Conservation (phyloP, 2,888 invertebrate species). For the Anticlea derivata region DNA sequence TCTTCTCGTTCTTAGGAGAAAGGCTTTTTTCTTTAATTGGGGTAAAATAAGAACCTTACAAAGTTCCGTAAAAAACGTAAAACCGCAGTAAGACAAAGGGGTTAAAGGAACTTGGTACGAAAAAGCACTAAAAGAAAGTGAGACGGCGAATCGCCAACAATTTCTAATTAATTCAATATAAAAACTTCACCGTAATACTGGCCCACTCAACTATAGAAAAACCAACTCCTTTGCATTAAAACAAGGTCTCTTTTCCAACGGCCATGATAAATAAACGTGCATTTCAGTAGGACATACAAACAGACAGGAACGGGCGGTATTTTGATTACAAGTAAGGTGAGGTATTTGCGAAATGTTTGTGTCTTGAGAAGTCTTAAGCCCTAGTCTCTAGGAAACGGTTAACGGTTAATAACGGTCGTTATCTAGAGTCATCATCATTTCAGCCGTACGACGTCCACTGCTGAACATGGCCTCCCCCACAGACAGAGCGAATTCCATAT, state of each 20-base stretch:
- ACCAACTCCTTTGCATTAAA: not conserved
- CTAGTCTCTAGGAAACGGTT: too few relatives aligned
- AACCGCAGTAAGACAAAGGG: not conserved
- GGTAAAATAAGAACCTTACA: not conserved
- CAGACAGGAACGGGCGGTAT: conserved; percentile 18
- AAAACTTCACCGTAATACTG: conserved; percentile 10
- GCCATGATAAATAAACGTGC: conserved; percentile 3
- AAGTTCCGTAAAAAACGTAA: not conserved
- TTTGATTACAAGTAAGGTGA: conserved; percentile 27
- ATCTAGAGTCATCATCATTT: too few relatives aligned
- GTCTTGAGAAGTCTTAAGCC: conserved; percentile 2
- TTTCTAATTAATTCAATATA: conserved; percentile 23
- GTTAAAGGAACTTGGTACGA: not conserved
- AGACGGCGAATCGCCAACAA: conserved; percentile 14
- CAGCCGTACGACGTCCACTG: too few relatives aligned
- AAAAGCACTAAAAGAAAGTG: not conserved
- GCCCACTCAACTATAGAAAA: not conserved
- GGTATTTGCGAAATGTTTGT: conserved; percentile 15
- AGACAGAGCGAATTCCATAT: too few relatives aligned
- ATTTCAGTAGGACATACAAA: conserved; percentile 13
- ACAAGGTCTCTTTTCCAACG: conserved; percentile 3
- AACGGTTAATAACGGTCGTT: too few relatives aligned
- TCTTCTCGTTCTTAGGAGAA: too few relatives aligned
- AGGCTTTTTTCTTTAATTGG: too few relatives aligned
- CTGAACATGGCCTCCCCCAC: too few relatives aligned